Conservation (phyloP, 2,113 vertebrate genomes). For the Cyprichromis sp. region DNA sequence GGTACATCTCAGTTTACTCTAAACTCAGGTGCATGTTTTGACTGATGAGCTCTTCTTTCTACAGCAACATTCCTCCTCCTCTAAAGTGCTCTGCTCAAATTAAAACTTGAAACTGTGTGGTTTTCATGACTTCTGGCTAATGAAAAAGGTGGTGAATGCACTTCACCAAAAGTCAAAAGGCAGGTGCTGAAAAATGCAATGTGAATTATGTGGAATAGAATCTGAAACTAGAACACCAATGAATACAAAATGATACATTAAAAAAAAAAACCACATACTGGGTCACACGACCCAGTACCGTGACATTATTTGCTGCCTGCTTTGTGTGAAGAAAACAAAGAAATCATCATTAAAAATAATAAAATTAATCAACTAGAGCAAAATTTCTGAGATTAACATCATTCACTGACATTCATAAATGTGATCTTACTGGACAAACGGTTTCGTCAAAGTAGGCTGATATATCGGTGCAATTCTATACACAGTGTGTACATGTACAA, state of each 20-base stretch:
- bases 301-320: background rate
- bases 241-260: background rate
- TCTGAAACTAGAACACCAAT: background rate
- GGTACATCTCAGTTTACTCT: background rate
- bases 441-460: background rate
- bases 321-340: background rate
- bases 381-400: rapidly evolving
- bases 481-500: background rate
- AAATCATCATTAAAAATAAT: background rate
- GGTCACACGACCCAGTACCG: background rate
- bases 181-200: background rate
- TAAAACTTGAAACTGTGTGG: background rate
- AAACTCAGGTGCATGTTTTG: background rate
- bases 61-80: background rate
- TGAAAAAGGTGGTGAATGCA: background rate
- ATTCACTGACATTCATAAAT: background rate
- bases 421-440: background rate
- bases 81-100: background rate
- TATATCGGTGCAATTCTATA: background rate
- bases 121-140: background rate
- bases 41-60: background rate
- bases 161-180: background rate
- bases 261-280: background rate
- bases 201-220: background rate
- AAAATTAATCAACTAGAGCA: background rate